These are phyloP conservation scores for Illadopsis cleaveri DNA, from an alignment of 2,113 vertebrate genomes.

Conservation along the genomic window DNA sequence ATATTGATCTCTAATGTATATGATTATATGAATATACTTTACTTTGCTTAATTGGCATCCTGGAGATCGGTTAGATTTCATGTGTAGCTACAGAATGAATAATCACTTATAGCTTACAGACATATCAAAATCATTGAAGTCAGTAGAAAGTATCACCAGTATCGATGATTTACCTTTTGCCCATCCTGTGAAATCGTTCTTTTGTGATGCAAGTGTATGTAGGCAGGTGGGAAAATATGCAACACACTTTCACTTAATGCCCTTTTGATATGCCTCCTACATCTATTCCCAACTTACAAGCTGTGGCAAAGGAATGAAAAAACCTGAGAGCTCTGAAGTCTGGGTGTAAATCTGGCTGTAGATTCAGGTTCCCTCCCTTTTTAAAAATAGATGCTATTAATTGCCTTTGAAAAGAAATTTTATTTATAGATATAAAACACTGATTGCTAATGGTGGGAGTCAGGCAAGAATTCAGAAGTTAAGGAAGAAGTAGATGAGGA, in stretches of 20 bases:
- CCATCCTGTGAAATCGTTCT: background rate
- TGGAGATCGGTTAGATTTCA: background rate
- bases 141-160: background rate
- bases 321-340: background rate
- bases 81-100: background rate
- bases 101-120: background rate
- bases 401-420: background rate
- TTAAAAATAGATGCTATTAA: background rate
- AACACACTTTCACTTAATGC: conserved; percentile 1
- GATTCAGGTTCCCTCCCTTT: background rate
- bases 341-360: background rate
- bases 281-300: background rate
- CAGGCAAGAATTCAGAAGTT: background rate
- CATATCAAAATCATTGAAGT: background rate
- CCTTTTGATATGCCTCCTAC: conserved; percentile 24
- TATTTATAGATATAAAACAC: background rate
- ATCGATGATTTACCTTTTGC: background rate
- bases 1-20: conserved; percentile 10
- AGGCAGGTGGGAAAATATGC: conserved; percentile 14
- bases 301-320: background rate
- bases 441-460: background rate
- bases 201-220: background rate
- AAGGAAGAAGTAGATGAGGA: background rate
- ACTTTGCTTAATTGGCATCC: conserved; percentile 7
- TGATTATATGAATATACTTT: conserved; percentile 10